Conservation (phyloP, 2,888 invertebrate species). For the Stenodera caucasica region DNA sequence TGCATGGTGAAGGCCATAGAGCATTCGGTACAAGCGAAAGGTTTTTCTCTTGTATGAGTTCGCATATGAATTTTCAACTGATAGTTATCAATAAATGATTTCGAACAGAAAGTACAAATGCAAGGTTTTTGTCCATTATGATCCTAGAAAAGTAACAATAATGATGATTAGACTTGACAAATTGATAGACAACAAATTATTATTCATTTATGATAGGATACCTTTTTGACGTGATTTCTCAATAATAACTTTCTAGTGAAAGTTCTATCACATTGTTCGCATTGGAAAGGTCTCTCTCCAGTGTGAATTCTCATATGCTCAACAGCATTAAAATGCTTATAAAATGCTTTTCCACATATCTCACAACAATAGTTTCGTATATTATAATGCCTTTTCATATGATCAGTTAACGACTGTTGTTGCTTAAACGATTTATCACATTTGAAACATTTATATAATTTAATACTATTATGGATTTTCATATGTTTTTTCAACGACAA, state of each 20-base stretch:
- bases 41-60: conserved; percentile 29
- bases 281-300: conserved; percentile 43
- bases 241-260: conserved; percentile 29
- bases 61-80: conserved; percentile 13
- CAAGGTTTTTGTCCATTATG: background rate
- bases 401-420: conserved; percentile 25
- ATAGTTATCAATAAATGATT: background rate
- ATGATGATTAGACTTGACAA: too few species aligned
- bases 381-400: conserved; percentile 29
- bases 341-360: conserved; percentile 28
- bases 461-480: background rate
- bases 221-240: conserved; percentile 20
- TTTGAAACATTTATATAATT: conserved; percentile 24
- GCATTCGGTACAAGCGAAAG: conserved; percentile 26
- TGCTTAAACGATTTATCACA: conserved; percentile 29
- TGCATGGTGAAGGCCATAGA: conserved; percentile 28
- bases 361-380: conserved; percentile 25
- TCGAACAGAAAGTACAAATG: background rate
- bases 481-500: background rate
- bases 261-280: conserved; percentile 30
- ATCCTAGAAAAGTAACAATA: background rate
- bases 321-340: conserved; percentile 27
- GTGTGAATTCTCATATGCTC: conserved; percentile 44
- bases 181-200: too few species aligned
- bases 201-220: background rate